These are phyloP conservation scores for Ammospiza nelsoni DNA, from an alignment of 2,113 vertebrate species.

Conservation along the genomic window DNA sequence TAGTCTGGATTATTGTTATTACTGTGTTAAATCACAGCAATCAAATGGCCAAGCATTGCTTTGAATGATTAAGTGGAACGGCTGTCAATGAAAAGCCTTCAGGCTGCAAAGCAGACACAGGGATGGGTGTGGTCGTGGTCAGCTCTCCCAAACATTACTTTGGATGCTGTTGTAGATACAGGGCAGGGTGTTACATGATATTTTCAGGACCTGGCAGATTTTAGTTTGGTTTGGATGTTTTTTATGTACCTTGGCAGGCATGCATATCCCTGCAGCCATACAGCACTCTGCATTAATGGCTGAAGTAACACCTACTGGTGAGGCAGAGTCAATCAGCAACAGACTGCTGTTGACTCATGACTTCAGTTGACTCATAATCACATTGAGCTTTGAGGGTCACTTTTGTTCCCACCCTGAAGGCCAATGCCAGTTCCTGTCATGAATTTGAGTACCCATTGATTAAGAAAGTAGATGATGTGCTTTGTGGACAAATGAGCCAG, in stretches of 20 bases:
- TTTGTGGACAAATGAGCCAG: background rate
- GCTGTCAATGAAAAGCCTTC: constrained; percentile 33
- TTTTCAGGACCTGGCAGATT: constrained; percentile 73
- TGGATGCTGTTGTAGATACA: constrained; percentile 55
- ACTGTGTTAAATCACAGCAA: constrained; percentile 68
- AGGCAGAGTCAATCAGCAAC: constrained; percentile 52
- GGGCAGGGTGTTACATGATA: constrained; percentile 56
- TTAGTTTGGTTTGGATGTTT: constrained; percentile 79
- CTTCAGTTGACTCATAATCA: constrained; percentile 32
- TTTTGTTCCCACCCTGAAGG: constrained; percentile 9
- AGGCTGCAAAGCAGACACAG: constrained; percentile 24
- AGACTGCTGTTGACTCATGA: constrained; percentile 54
- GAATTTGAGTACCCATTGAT: background rate
- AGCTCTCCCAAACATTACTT: constrained; percentile 46
- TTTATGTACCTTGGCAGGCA: constrained; percentile 77
- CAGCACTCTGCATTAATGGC: constrained; percentile 67
- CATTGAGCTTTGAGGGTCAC: background rate
- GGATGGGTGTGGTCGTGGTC: constrained; percentile 36
- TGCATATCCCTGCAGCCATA: constrained; percentile 1
- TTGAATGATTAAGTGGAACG: constrained; percentile 59
- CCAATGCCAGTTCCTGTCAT: background rate
- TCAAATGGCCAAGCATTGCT: constrained; percentile 53
- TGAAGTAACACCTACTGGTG: constrained; percentile 74
- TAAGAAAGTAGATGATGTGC: background rate
- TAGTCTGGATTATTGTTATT: constrained; percentile 70